Base-by-base conservation (phyloP, 2,797 vertebrate species). In the Gobio occitaniae region DNA sequence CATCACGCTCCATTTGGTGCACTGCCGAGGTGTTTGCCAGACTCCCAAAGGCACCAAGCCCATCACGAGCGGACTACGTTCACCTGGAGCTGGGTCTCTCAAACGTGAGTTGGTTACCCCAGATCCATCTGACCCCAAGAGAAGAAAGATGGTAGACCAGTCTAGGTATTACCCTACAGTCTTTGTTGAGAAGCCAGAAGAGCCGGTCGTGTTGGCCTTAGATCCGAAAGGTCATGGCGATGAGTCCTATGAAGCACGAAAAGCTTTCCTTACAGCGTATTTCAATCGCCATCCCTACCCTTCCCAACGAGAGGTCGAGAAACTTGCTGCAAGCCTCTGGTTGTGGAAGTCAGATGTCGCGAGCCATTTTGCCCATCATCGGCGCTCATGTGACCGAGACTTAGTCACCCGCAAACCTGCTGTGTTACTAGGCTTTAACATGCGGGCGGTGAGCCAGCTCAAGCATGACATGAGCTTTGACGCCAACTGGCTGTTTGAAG, bases 311-410 rank as follows among this genome's bases (percentile, higher is more conserved):
- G 98, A 99, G 90, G 96, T 98, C 10, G 97, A 98, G 82, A 99
- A 97, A 92, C 93, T 99, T 72, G 97, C 98, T 0, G 96, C 96
- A 72, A 97, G 96, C 83, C 91, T 99, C 80, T 99, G 97, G 97
- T 93, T 99, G 19, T 99, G 98, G 98, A 99, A 98, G 81, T 97
- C 97, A 0, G 98, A 99, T 87, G 97, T 99, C 9, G 93, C 97
- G 0, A 96, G 95, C 89, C 97, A 99, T 90, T 99, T 99, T 80
- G 95, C 96, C 88, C 95, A 94, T 88, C 97, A 97, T 89, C 96
- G 94, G 89, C 97, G 93, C 89, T 93, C 94, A 25, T 99, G 98
- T 44, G 94, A 96, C 79, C 92, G 92, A 86, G 94, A 95, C 68
- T 98, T 98, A 86, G 94, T 97, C 84, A 94, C 93, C 61, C 96